Percentiles rank a stretch among this genome's conserved stretches.
Conservation (phyloP, 2,888 invertebrate species). For the Torymus texanus region DNA sequence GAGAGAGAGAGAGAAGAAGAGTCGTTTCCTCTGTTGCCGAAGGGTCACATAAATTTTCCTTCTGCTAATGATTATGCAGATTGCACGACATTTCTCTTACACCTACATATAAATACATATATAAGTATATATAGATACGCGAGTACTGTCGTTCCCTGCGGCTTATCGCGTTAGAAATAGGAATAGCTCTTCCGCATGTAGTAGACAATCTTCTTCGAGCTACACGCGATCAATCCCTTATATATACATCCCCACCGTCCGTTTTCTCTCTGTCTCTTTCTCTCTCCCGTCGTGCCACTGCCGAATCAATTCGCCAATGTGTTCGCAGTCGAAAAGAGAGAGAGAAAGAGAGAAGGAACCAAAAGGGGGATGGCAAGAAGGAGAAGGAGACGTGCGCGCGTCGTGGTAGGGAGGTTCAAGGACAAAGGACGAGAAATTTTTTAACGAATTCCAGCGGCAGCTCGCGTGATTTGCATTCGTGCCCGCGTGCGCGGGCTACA, state of each 20-base stretch:
- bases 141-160: background rate
- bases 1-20: no score
- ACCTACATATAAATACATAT: no score
- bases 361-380: slow-evolving; percentile 30
- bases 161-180: no score
- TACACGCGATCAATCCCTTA: background rate
- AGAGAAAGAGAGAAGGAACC: background rate
- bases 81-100: slow-evolving; percentile 54
- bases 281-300: background rate
- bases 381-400: no score
- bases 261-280: slow-evolving; percentile 11
- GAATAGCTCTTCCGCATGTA: no score
- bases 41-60: slow-evolving; percentile 73
- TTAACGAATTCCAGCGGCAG: slow-evolving; percentile 59
- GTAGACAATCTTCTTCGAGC: no score
- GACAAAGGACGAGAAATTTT: slow-evolving; percentile 60
- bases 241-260: background rate
- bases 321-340: background rate
- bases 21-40: slow-evolving; percentile 57
- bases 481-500: slow-evolving; percentile 30
- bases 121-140: no score
- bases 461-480: slow-evolving; percentile 62
- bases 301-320: slow-evolving; percentile 37
- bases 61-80: slow-evolving; percentile 74
- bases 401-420: slow-evolving; percentile 56